Percentiles rank a stretch among this genome's conserved stretches.
Evolutionary conservation across 2,888 invertebrate species (phyloP).

Genomic region (Ametastegia equiseti): DNA sequence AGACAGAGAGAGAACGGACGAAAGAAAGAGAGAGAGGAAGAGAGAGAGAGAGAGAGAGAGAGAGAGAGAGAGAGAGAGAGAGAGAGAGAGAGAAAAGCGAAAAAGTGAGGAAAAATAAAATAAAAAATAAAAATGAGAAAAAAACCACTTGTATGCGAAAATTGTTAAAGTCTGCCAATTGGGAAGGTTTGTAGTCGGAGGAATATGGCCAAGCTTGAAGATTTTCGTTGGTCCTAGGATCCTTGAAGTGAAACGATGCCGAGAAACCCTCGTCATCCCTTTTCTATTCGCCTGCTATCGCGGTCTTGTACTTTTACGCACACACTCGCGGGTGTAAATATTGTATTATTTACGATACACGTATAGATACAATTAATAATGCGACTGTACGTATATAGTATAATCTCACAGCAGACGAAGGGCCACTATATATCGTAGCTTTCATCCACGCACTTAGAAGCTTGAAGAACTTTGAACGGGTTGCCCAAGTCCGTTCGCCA

Average conservation of each 20-base stretch:
- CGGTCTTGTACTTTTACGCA: neutral
- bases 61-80: no score
- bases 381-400: neutral
- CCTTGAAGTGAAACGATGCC: neutral
- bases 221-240: neutral
- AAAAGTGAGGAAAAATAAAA: neutral
- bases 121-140: neutral
- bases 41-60: no score
- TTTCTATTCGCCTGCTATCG: neutral
- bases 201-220: neutral
- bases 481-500: neutral
- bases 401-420: neutral
- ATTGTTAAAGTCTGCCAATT: neutral
- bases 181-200: constrained; percentile 1
- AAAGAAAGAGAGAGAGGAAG: no score
- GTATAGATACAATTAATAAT: neutral
- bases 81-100: no score
- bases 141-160: neutral
- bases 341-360: neutral
- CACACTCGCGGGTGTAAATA: neutral
- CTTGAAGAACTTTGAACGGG: constrained; percentile 33
- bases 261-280: constrained; percentile 7
- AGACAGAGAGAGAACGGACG: no score
- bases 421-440: constrained; percentile 4
- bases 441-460: constrained; percentile 27